A percentile compares a stretch with the other conserved stretches of the same genome.
Evolutionary conservation across 2,888 invertebrate species (phyloP).

Genomic region (Pyrochroa serraticornis): DNA sequence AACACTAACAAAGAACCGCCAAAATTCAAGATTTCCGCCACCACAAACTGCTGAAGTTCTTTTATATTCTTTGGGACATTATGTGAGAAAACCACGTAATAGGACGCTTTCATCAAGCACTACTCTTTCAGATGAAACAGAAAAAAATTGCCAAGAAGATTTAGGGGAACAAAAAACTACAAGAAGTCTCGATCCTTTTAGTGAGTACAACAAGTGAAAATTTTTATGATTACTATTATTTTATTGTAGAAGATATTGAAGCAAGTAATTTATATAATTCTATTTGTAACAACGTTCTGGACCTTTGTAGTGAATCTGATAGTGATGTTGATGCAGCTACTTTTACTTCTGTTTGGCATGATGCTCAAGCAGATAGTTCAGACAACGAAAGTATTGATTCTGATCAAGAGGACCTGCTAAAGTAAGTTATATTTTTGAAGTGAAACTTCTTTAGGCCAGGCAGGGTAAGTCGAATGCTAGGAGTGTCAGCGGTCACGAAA

Average conservation of each 20-base stretch:
- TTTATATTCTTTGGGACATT: conserved; percentile 69
- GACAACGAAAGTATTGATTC: conserved; percentile 81
- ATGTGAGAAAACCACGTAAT: conserved; percentile 59
- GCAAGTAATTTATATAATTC: conserved; percentile 60
- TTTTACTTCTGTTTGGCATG: conserved; percentile 68
- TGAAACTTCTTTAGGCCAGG: too few species aligned
- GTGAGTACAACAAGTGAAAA: conserved; percentile 54
- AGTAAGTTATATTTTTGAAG: conserved; percentile 63
- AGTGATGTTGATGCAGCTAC: conserved; percentile 72
- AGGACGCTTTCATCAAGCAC: conserved; percentile 44
- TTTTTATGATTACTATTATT: conserved; percentile 4
- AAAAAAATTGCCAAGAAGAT: conserved; percentile 54
- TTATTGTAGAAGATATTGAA: conserved; percentile 61
- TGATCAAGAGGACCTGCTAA: conserved; percentile 75
- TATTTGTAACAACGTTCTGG: conserved; percentile 65
- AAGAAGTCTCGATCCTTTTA: conserved; percentile 64
- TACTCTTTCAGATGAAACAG: conserved; percentile 45
- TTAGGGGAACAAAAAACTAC: conserved; percentile 58
- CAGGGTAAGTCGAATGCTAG: too few species aligned
- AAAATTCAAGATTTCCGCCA: conserved; percentile 66
- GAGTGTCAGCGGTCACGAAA: too few species aligned
- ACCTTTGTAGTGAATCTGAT: conserved; percentile 76
- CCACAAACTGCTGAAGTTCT: conserved; percentile 71
- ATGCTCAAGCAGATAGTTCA: conserved; percentile 70
- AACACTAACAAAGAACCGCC: conserved; percentile 67